Evolutionary conservation across 2,797 vertebrate genomes (phyloP), one percentile per base, ranked within the genome.

Genomic region (Micrastur ruficollis): DNA sequence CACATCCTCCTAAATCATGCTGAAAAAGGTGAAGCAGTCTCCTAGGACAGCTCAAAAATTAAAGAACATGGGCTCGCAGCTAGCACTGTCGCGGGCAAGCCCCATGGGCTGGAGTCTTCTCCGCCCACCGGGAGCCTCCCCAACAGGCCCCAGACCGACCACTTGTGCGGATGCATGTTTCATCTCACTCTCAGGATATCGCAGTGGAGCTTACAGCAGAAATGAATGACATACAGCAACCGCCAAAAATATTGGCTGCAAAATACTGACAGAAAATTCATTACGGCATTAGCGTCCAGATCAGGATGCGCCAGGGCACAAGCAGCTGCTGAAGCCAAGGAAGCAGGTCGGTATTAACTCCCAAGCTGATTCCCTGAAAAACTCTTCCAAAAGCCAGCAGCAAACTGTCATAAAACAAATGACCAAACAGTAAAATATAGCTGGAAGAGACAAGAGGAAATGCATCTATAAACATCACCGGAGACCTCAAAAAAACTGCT

Each of bases 11-110:
- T 91, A 81, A 83, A 93, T 93, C 74, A 79, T 67, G 71, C 74
- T 71, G 89, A 12, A 93, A 95, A 96, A 83, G 89, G 85, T 67
- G 89, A 86, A 94, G 46, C 11, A 36, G 72, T 81, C 94, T 92
- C 87, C 76, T 36, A 89, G 94, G 93, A 94, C 31, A 40, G 34
- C 65, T 90, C 85, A 80, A 27, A 47, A 76, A 58, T 79, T 26
- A n/a, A 34, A 61, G 65, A 61, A 55, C 5, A 12, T 2, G 42
- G 47, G 31, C 70, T 79, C 0, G 0, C 5, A 80, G 31, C 66
- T 31, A 81, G 49, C 26, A 4, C 18, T 27, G 22, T 75, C 70
- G 73, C 1, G 0, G 29, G 15, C 10, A 53, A 78, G 46, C 16
- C 47, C 47, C 12, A 0, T 6, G 22, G 72, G 53, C 1, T 50